Evolutionary conservation across 2,113 vertebrate species (phyloP), one percentile per base, ranked within the genome.

Genomic region (Numida meleagris): DNA sequence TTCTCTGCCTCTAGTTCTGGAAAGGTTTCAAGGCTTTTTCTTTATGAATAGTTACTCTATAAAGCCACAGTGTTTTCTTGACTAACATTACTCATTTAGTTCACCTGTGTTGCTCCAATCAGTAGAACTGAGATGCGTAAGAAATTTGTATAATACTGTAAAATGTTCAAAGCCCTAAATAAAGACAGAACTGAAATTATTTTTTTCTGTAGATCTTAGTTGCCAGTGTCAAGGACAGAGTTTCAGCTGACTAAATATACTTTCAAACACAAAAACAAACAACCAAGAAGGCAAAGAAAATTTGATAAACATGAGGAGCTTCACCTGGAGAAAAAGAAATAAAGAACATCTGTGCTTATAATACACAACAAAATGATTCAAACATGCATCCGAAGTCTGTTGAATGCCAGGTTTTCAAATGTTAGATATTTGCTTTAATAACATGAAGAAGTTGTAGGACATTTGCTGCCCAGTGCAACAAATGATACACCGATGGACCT

Each of bases 1-100:
- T 96, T 96, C 93, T 89, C 78, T 95, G 91, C 96, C 83, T 96
- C 93, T 62, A 86, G 74, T 71, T 96, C 91, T 97, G 91, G 96
- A 96, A 94, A 78, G 84, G 58, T 95, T 97, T 97, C 95, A 97
- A 97, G 96, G 94, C 72, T 90, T 96, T 96, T 97, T 91, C 90
- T 93, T 96, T 58, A 62, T 94, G 92, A 96, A 87, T 89, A 92
- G 82, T 94, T 96, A 92, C 77, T 86, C 61, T 83, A 86, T 88
- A 94, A 92, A 96, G 59, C 61, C 77, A 80, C 61, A 65, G 57
- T 67, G 40, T 86, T 95, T 93, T 94, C 84, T 61, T 81, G 77
- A 88, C 82, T 93, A 84, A 51, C 63, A 21, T 90, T 81, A 79
- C 31, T 95, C 88, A 91, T 72, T 94, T 91, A 29, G 40, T 91